Evolutionary conservation across 2,113 vertebrate species (phyloP).

Genomic region (Fulica atra): DNA sequence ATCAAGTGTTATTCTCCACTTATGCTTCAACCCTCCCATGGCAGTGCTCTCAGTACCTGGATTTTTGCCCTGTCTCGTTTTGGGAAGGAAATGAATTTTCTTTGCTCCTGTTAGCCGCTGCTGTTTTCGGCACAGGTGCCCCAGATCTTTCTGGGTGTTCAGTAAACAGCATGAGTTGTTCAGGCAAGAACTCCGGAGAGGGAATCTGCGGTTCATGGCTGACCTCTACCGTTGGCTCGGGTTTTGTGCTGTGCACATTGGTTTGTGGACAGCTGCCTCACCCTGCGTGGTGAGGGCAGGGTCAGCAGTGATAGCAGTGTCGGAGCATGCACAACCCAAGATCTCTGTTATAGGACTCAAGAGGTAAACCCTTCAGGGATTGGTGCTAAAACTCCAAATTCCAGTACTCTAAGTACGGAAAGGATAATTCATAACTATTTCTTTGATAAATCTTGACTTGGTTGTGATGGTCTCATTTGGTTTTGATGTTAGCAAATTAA

Average conservation of each 20-base stretch:
- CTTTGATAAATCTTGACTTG: background rate
- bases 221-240: constrained; percentile 39
- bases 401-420: background rate
- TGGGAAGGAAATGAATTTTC: background rate
- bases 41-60: background rate
- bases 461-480: background rate
- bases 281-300: rapidly evolving
- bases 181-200: background rate
- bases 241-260: background rate
- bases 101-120: background rate
- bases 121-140: background rate
- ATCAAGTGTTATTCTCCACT: background rate
- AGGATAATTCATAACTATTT: background rate
- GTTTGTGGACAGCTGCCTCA: background rate
- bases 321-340: too few species aligned
- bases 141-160: background rate
- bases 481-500: background rate
- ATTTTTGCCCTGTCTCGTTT: background rate
- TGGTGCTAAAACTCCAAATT: background rate
- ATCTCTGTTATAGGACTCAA: background rate
- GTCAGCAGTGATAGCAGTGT: background rate
- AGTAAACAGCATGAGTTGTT: background rate
- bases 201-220: constrained; percentile 15
- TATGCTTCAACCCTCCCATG: background rate
- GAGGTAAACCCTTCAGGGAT: background rate